phyloP scores from a whole-genome alignment of 2,888 invertebrate genomes.

The Drosophila tanythrix region DNA sequence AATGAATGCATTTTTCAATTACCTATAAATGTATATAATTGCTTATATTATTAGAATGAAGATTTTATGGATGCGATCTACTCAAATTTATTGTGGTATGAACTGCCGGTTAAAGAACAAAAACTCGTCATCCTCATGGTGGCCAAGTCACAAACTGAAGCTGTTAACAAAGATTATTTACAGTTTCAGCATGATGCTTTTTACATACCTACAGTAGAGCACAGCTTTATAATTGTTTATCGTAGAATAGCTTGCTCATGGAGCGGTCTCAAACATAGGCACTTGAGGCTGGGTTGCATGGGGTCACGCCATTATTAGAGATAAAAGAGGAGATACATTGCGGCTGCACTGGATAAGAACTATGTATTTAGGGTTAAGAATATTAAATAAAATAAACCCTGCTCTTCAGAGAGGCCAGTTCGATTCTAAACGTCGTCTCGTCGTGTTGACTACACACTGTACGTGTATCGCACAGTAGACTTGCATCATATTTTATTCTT shows the following conservation, averaged over 20 bases:
- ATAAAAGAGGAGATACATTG: too few relatives aligned
- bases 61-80: constrained; percentile 55
- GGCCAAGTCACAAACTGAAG: constrained; percentile 57
- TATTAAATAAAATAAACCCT: too few relatives aligned
- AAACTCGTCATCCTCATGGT: constrained; percentile 66
- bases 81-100: constrained; percentile 67
- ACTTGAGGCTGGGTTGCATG: too few relatives aligned
- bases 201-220: constrained; percentile 42
- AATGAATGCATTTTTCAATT: neutral
- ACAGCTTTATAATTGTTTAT: neutral
- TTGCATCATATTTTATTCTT: neutral
- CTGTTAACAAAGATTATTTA: constrained; percentile 67
- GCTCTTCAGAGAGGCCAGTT: too few relatives aligned
- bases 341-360: too few relatives aligned
- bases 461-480: neutral
- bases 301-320: too few relatives aligned
- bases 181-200: constrained; percentile 67
- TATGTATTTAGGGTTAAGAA: too few relatives aligned
- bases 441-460: too few relatives aligned
- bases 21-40: neutral
- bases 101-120: constrained; percentile 55
- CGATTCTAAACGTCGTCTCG: too few relatives aligned
- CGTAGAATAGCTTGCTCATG: too few relatives aligned
- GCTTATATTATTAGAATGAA: constrained; percentile 41
- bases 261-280: too few relatives aligned